Base-by-base conservation (phyloP, 2,888 invertebrate genomes). In the Trissolcus japonicus region DNA sequence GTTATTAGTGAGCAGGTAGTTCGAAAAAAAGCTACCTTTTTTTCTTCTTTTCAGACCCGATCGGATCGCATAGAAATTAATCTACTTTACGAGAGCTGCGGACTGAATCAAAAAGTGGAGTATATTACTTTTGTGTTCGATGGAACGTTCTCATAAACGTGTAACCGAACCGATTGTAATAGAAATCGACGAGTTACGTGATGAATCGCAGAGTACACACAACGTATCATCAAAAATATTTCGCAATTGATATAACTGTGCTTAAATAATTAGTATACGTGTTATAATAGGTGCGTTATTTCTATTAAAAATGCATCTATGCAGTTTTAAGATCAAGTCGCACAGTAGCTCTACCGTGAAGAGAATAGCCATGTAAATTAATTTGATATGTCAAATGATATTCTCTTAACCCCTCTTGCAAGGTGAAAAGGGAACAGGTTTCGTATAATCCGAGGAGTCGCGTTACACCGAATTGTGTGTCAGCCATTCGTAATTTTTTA, bases 361-460 rank as follows among this genome's bases (percentile, higher is more conserved):
- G 62, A 72, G 63, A 67, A 72, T 67, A 71, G 59, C n/a, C 48
- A 57, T 62, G 62, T 59, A 72, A 72, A 77, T 77, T 67, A 72
- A 77, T 72, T 62, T 67, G 66, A 71, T 76, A 76, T 66, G 76
- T 71, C 65, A 71, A 62, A 56, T 50, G 72, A 77, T 77, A 72
- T 55, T 77, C 63, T 62, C 57, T 66, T 76, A 62, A n/a, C 2
- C 11, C 66, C 76, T 62, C 59, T 40, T 13, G 60, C 66, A 59
- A 76, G 67, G 66, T 71, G 71, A 6, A 76, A 76, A 55, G 76
- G 56, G 61, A 76, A 67, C 76, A 57, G 71, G 76, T 76, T 76
- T 54, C 21, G 48, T 56, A 35, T 56, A 66, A 69, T 60, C 29
- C 41, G 25, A 53, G 60, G n/a, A 50, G 46, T 71, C 61, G 21